These are phyloP conservation scores for Meles meles DNA, from an alignment of 2,113 vertebrate species.

Conservation along the genomic window DNA sequence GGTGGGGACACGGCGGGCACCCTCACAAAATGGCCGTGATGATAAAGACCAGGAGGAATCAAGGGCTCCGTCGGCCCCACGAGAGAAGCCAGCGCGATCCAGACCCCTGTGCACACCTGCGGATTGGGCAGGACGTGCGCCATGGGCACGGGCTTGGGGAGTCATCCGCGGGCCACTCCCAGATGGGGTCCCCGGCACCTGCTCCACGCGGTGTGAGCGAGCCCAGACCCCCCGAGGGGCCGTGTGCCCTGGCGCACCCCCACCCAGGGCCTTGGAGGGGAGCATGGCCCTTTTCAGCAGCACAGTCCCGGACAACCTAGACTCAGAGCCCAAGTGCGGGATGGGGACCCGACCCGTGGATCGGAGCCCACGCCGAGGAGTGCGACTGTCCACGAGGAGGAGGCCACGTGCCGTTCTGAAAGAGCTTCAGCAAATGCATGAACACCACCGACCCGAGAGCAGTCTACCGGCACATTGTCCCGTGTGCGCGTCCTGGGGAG, in stretches of 20 bases:
- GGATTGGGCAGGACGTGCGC: rapidly evolving
- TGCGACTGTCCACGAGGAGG: rapidly evolving
- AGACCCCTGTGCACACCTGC: rapidly evolving
- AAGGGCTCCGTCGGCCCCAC: background rate
- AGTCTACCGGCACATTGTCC: background rate
- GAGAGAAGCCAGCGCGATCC: background rate
- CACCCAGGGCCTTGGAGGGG: background rate
- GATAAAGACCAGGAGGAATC: rapidly evolving
- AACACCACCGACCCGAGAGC: background rate
- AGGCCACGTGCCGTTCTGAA: rapidly evolving
- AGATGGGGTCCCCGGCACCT: background rate
- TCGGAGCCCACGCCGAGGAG: background rate
- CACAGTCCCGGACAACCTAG: background rate
- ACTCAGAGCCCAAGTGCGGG: background rate
- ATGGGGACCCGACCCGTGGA: rapidly evolving
- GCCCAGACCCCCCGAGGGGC: background rate
- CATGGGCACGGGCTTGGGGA: rapidly evolving
- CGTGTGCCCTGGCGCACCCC: rapidly evolving
- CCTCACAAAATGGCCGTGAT: background rate
- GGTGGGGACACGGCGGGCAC: background rate
- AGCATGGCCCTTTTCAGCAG: rapidly evolving
- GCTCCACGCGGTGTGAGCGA: background rate
- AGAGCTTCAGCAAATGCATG: background rate
- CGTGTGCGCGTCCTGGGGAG: background rate
- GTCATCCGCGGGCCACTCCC: rapidly evolving